Conservation (phyloP, 2,113 vertebrate genomes). For the Tachuris rubrigastra region DNA sequence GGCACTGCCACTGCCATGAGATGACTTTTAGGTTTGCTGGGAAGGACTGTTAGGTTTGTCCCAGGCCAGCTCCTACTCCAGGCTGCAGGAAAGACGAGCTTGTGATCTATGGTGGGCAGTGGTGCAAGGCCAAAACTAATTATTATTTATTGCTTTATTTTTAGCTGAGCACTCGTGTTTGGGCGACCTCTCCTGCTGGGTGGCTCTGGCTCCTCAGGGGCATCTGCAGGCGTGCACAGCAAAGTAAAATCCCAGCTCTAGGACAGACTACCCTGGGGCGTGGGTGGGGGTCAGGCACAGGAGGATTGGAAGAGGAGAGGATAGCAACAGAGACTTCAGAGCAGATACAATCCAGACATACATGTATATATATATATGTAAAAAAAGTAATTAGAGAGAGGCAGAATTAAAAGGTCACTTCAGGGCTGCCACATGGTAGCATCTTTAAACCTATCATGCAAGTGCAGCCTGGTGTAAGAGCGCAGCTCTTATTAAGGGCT, state of each 20-base stretch:
- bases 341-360: neutral
- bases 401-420: slow-evolving; percentile 51
- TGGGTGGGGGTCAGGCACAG: neutral
- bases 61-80: neutral
- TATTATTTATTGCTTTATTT: neutral
- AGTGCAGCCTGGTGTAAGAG: neutral
- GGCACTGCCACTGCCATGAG: neutral
- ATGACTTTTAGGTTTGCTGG: neutral
- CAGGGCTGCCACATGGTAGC: neutral
- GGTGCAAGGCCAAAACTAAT: neutral
- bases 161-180: neutral
- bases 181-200: neutral
- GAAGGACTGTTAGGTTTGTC: neutral
- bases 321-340: neutral
- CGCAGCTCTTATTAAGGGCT: neutral
- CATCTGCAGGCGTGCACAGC: accelerated
- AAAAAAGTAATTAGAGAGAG: slow-evolving; percentile 36
- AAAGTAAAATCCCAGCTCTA: neutral
- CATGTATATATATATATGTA: neutral
- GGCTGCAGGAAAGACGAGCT: neutral
- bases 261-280: accelerated
- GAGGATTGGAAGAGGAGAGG: neutral
- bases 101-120: accelerated
- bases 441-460: neutral
- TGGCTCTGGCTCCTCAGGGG: neutral